A percentile compares a stretch with the other conserved stretches of the same genome.
These are phyloP conservation scores for Rhadinocentrus ornatus DNA, from an alignment of 2,797 vertebrate species.

Conservation along the genomic window DNA sequence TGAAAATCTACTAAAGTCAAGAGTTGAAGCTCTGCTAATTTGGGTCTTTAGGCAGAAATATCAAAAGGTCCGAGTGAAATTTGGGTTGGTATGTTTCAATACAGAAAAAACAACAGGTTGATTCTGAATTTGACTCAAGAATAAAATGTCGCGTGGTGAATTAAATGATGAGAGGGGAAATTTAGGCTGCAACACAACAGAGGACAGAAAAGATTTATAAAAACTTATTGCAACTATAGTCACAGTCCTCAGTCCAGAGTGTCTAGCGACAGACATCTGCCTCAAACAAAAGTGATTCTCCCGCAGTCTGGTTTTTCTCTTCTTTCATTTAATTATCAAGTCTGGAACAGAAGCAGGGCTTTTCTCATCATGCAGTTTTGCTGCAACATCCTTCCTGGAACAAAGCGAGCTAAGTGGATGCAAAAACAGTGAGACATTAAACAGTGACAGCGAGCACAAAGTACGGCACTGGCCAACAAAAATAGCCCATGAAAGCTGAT, in stretches of 20 bases:
- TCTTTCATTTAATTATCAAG: slow-evolving; percentile 12
- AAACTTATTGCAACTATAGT: neutral
- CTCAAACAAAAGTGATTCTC: neutral
- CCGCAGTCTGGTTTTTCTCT: slow-evolving; percentile 1
- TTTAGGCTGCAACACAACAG: neutral
- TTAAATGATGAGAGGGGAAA: neutral
- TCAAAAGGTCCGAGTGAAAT: too few species aligned
- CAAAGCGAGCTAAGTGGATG: neutral
- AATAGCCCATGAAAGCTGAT: neutral
- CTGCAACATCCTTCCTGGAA: slow-evolving; percentile 44
- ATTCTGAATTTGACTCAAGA: neutral
- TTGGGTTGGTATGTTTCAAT: too few species aligned
- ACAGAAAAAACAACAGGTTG: neutral
- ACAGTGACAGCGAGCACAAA: slow-evolving; percentile 12
- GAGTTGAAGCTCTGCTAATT: too few species aligned
- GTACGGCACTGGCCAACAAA: neutral
- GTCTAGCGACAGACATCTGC: neutral
- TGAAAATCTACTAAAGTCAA: too few species aligned
- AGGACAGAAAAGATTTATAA: neutral
- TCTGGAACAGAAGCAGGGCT: slow-evolving; percentile 14
- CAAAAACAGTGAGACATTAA: slow-evolving; percentile 26
- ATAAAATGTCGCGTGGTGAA: too few species aligned
- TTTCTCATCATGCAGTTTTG: slow-evolving; percentile 22
- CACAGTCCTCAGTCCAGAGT: neutral
- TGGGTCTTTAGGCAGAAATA: too few species aligned